Evolutionary conservation across 2,797 vertebrate genomes (phyloP).

Genomic region (Staurois parvus): DNA sequence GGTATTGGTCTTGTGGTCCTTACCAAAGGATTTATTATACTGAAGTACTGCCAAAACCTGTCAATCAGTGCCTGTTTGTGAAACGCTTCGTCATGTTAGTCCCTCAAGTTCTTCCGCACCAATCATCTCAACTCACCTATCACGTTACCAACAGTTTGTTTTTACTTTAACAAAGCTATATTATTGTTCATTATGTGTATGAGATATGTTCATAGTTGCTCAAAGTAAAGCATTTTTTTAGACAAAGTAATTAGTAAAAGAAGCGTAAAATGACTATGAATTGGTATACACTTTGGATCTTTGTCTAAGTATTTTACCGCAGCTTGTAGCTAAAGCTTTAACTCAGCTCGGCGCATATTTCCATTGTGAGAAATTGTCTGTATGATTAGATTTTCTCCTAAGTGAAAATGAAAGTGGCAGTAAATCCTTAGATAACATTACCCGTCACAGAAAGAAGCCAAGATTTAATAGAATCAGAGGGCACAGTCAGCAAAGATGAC

Average conservation of each 20-base stretch:
- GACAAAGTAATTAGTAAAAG: conserved; percentile 20
- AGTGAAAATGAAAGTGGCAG: conserved; percentile 64
- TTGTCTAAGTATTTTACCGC: conserved; percentile 32
- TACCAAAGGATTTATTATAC: too few species aligned
- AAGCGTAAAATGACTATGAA: conserved; percentile 19
- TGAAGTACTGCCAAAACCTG: too few species aligned
- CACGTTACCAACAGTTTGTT: neutral
- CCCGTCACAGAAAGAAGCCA: conserved; percentile 62
- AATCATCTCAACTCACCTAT: too few species aligned
- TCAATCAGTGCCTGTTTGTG: too few species aligned
- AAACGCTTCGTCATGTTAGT: too few species aligned
- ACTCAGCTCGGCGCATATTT: conserved; percentile 54
- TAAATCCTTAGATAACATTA: conserved; percentile 64
- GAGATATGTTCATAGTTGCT: neutral
- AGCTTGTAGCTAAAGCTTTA: conserved; percentile 32
- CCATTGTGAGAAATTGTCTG: conserved; percentile 63
- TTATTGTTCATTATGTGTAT: neutral
- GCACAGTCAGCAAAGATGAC: conserved; percentile 63
- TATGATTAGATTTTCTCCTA: conserved; percentile 64
- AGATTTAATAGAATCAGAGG: conserved; percentile 64
- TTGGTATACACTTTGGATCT: neutral
- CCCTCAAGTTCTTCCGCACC: too few species aligned
- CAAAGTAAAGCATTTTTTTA: neutral
- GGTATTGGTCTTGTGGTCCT: too few species aligned
- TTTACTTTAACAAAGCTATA: neutral